Percentiles rank a stretch among this genome's conserved stretches.
phyloP scores from a whole-genome alignment of 2,888 invertebrate species.

The Cenopis cana region DNA sequence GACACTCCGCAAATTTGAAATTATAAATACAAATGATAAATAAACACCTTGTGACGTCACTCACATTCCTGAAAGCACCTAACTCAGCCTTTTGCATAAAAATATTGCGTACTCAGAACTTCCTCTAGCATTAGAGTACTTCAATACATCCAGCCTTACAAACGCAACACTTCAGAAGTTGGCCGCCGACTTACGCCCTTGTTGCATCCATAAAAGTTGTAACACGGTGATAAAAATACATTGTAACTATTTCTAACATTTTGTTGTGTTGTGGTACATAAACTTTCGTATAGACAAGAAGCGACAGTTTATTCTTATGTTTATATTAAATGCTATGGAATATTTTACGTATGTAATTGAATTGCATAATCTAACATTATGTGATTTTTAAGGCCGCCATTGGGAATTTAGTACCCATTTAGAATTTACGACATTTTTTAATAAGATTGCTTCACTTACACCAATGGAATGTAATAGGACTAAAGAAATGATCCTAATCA shows the following conservation, averaged over 20 bases:
- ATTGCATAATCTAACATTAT: too few relatives aligned
- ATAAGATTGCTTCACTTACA: background rate
- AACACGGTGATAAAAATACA: conserved; percentile 16
- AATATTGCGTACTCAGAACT: conserved; percentile 29
- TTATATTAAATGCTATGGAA: too few relatives aligned
- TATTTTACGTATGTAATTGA: too few relatives aligned
- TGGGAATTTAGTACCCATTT: too few relatives aligned
- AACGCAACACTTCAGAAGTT: conserved; percentile 21
- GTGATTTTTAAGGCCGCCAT: too few relatives aligned
- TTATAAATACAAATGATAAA: background rate
- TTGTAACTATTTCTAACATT: conserved; percentile 1
- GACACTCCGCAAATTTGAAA: background rate
- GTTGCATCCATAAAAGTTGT: background rate
- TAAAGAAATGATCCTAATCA: background rate
- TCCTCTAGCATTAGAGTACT: conserved; percentile 4
- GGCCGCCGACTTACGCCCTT: background rate
- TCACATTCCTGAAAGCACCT: background rate
- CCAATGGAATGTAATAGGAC: conserved; percentile 3
- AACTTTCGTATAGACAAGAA: conserved; percentile 1
- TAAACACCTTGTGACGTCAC: background rate
- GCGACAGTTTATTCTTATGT: too few relatives aligned
- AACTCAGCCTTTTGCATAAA: conserved; percentile 20
- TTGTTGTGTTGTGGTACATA: background rate
- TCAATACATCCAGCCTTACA: conserved; percentile 15
- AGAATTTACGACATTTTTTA: too few relatives aligned